A percentile compares a stretch with the other conserved stretches of the same genome.
These are phyloP conservation scores for Pseudomugil gertrudae DNA, from an alignment of 2,797 vertebrate species.

Conservation along the genomic window DNA sequence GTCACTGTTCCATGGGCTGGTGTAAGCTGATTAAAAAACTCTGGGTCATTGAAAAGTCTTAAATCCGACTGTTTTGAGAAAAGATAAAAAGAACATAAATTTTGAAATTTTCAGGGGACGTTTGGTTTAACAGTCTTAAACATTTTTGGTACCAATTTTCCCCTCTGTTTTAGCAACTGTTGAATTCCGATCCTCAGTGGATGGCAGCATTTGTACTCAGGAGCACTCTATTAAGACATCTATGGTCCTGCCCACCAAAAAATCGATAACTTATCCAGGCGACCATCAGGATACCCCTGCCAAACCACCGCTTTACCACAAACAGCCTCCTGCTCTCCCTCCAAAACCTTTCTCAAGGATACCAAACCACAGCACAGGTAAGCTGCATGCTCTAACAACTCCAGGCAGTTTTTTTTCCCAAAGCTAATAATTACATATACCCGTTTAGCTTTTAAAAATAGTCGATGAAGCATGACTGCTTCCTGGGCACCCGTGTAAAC, in stretches of 20 bases:
- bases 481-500: slow-evolving; percentile 22
- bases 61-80: slow-evolving; percentile 20
- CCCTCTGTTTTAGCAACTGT: slow-evolving; percentile 84
- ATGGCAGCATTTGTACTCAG: slow-evolving; percentile 88
- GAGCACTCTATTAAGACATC: slow-evolving; percentile 90
- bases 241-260: slow-evolving; percentile 91
- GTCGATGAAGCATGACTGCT: slow-evolving; percentile 16
- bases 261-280: slow-evolving; percentile 87
- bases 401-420: background rate
- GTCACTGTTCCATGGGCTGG: slow-evolving; percentile 35
- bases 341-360: slow-evolving; percentile 97
- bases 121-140: slow-evolving; percentile 1
- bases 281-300: slow-evolving; percentile 91
- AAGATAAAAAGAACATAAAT: slow-evolving; percentile 7
- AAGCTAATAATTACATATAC: background rate
- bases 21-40: slow-evolving; percentile 40
- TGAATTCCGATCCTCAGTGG: slow-evolving; percentile 90
- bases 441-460: slow-evolving; percentile 8
- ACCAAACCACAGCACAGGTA: slow-evolving; percentile 91
- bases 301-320: slow-evolving; percentile 93
- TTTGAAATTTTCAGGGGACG: background rate
- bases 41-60: slow-evolving; percentile 15
- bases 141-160: background rate
- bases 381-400: background rate
- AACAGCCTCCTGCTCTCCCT: slow-evolving; percentile 97